Evolutionary conservation across 2,797 vertebrate species (phyloP), one percentile per base, ranked within the genome.

Genomic region (Chiroxiphia lanceolata): DNA sequence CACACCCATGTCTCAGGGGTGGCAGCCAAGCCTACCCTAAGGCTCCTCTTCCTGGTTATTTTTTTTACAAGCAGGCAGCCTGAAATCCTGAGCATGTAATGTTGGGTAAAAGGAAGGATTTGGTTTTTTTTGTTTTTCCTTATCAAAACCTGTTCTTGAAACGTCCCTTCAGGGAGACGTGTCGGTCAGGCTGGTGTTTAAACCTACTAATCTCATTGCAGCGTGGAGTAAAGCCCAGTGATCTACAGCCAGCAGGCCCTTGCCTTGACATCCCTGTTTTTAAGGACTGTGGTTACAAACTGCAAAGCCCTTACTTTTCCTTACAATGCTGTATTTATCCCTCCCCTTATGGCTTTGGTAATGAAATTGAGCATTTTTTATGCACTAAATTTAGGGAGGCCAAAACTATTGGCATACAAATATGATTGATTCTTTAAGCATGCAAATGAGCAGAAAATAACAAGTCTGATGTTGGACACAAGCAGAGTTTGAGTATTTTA

Each of bases 361-460:
- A 95, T 68, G 54, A 90, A 85, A 93, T 83, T 42, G 86, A 69
- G 60, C 65, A 47, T 78, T 87, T 90, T 57, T 72, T 69, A 64
- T 25, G 42, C 61, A 51, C 70, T 82, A 91, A 83, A 77, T 82
- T 75, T 84, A 92, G 61, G 57, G 86, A 94, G 69, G 59, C 26
- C 45, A 83, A 67, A 85, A 93, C 91, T 50, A 87, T 95, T 95
- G 96, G 59, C 94, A 93, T 93, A 64, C 61, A 93, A 94, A 96
- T 92, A 74, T 21, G 33, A 56, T 59, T 89, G 80, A 83, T 91
- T 75, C 74, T 72, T 68, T 60, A 63, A 85, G 90, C 68, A 13
- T 48, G 61, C 42, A 90, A 93, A 94, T 72, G 65, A 94, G 69
- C 65, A 71, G 25, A 81, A 78, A 96, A 81, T 70, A 87, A 80